Base-by-base conservation (phyloP, 2,888 invertebrate species). In the Prosopocoilus inquinatus region DNA sequence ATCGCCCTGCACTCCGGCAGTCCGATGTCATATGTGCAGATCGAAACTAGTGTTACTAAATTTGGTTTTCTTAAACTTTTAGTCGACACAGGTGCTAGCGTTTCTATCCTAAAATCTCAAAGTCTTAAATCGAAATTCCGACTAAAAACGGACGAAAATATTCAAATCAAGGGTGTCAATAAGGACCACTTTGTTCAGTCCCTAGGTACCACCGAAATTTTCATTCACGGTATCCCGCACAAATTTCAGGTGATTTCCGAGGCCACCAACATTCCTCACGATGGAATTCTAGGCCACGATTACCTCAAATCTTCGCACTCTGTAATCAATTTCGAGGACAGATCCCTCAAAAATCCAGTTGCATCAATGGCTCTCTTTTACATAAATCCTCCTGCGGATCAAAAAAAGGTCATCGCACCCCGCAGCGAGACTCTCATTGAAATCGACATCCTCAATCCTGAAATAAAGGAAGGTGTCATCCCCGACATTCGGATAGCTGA, bases 401-500 rank as follows among this genome's bases (percentile, higher is more conserved):
- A 12, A 55, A 55, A 55, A 55, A 49, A 58, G 50, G 57, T 28
- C 43, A 32, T 61, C 5, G 33, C 48, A 8, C 60, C 62, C 1
- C 47, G 62, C 16, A 49, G 50, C 20, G 62, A 63, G 51, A 58
- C 60, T 1, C 9, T 63, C 5, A 50, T 61, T 3, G 36, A 58
- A 50, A 54, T 64, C 7, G 55, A 62, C 8, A 47, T 65, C 36
- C 13, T 48, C 16, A 64, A 64, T 49, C 47, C 55, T 13, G 49
- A 61, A 38, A 35, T 57, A 8, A 59, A 48, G 43, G 53, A 63
- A 60, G 62, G 65, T 15, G 52, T 62, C 11, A 47, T 56, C 12
- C 55, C 59, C 0, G 53, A 56, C 7, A 55, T 50, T 13, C 13
- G 55, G 53, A 46, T 64, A 9, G 13, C 49, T 1, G 39, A 63